A percentile compares a stretch with the other conserved stretches of the same genome.
Conservation (phyloP, 2,888 invertebrate genomes). For the Plusia festucae region DNA sequence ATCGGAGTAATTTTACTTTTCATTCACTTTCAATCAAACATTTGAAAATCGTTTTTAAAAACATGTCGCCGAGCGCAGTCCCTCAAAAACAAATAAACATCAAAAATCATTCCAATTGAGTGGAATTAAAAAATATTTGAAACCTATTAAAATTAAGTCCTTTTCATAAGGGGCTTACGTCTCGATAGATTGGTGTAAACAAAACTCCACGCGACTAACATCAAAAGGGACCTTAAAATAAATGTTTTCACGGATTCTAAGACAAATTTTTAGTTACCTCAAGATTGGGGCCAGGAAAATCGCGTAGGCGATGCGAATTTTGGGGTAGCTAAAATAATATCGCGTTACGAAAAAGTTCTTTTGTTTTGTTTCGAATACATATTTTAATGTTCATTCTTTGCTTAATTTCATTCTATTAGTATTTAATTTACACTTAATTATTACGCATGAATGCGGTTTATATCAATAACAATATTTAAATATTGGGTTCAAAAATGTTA, state of each 20-base stretch:
- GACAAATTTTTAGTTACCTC: slow-evolving; percentile 70
- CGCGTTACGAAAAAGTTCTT: too few species aligned
- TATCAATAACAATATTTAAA: too few species aligned
- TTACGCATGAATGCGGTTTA: too few species aligned
- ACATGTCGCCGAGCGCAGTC: slow-evolving; percentile 13
- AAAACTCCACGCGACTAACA: slow-evolving; percentile 54
- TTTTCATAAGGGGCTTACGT: slow-evolving; percentile 44
- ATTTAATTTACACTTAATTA: too few species aligned
- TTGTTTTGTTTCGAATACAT: too few species aligned
- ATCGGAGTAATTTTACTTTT: slow-evolving; percentile 21
- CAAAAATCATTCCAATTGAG: slow-evolving; percentile 39
- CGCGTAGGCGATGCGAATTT: slow-evolving; percentile 12
- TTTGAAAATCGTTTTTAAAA: slow-evolving; percentile 17
- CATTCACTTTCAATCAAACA: slow-evolving; percentile 16
- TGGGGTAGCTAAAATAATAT: neutral
- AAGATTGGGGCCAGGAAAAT: slow-evolving; percentile 39
- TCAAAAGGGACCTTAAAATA: slow-evolving; percentile 63
- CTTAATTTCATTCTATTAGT: too few species aligned
- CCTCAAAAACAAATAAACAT: slow-evolving; percentile 33
- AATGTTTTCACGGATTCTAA: slow-evolving; percentile 67
- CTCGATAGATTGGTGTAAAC: slow-evolving; percentile 53
- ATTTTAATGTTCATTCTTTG: too few species aligned
- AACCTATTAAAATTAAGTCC: slow-evolving; percentile 59
- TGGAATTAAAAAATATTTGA: slow-evolving; percentile 54
- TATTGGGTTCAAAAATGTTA: too few species aligned